Conservation (phyloP, 2,888 invertebrate species). For the Sacculina carcini region DNA sequence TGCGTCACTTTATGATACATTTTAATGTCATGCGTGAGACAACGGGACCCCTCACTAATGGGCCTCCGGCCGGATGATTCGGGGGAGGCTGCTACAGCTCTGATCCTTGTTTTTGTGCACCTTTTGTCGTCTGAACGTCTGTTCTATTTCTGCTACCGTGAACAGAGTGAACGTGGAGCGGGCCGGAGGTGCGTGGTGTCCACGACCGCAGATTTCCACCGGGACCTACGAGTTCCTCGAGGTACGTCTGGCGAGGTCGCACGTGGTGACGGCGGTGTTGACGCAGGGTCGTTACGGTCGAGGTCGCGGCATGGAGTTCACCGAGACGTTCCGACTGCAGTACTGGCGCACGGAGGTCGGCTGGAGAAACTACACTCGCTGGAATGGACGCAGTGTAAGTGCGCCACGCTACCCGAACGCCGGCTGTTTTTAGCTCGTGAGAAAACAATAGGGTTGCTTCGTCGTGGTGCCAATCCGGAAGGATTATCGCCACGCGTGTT, state of each 20-base stretch:
- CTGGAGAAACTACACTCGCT: background rate
- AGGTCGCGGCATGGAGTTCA: conserved; percentile 63
- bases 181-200: conserved; percentile 81
- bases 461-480: too few species aligned
- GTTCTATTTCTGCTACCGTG: conserved; percentile 6
- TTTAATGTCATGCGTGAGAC: too few species aligned
- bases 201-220: conserved; percentile 24
- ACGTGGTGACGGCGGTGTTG: conserved; percentile 16
- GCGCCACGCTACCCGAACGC: too few species aligned
- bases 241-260: conserved; percentile 10
- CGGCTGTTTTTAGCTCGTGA: too few species aligned
- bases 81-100: background rate
- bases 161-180: conserved; percentile 53
- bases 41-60: too few species aligned
- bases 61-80: too few species aligned
- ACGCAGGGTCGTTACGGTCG: conserved; percentile 76
- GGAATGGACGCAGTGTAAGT: background rate
- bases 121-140: background rate
- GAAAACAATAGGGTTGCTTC: too few species aligned
- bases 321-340: conserved; percentile 54
- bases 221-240: conserved; percentile 30
- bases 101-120: background rate
- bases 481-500: too few species aligned
- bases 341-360: conserved; percentile 47
- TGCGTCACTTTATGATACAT: too few species aligned